Evolutionary conservation across 2,113 vertebrate genomes (phyloP).

Genomic region (Nerophis lumbriciformis): DNA sequence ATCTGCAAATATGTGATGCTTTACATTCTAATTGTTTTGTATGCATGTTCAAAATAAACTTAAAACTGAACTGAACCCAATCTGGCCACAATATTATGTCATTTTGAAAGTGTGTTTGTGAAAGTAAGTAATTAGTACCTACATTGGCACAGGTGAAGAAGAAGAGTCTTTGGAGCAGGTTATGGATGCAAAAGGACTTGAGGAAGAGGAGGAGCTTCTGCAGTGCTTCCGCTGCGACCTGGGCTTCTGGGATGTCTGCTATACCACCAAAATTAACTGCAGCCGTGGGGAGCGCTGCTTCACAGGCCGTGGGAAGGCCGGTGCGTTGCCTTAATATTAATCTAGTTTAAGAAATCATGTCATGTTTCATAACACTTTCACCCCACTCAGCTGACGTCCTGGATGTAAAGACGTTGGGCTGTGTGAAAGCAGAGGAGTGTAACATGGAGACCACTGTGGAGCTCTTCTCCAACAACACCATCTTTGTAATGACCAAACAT

Average conservation of each 20-base stretch:
- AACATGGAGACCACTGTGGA: slow-evolving; percentile 30
- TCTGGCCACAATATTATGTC: too few relatives aligned
- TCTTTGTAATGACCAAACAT: slow-evolving; percentile 64
- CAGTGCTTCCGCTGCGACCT: slow-evolving; percentile 64
- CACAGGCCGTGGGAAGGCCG: slow-evolving; percentile 60
- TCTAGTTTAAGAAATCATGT: not conserved
- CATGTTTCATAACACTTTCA: not conserved
- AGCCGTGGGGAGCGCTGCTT: slow-evolving; percentile 53
- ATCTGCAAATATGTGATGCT: too few relatives aligned
- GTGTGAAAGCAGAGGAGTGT: slow-evolving; percentile 52
- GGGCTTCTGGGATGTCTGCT: slow-evolving; percentile 66
- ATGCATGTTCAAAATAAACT: too few relatives aligned
- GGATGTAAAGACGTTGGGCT: slow-evolving; percentile 61
- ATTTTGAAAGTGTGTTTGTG: not conserved
- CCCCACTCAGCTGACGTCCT: slow-evolving; percentile 43
- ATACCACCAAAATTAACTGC: slow-evolving; percentile 58
- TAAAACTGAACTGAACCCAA: too few relatives aligned
- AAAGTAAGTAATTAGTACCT: slow-evolving; percentile 10
- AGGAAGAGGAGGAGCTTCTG: slow-evolving; percentile 26
- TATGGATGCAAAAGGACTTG: slow-evolving; percentile 15
- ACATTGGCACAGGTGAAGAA: slow-evolving; percentile 39
- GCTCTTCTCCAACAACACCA: slow-evolving; percentile 41
- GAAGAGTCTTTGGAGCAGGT: slow-evolving; percentile 29
- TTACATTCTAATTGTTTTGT: too few relatives aligned
- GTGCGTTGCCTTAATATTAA: too few relatives aligned